Base-by-base conservation (phyloP, 2,113 vertebrate species). In the Myotis lucifugus region DNA sequence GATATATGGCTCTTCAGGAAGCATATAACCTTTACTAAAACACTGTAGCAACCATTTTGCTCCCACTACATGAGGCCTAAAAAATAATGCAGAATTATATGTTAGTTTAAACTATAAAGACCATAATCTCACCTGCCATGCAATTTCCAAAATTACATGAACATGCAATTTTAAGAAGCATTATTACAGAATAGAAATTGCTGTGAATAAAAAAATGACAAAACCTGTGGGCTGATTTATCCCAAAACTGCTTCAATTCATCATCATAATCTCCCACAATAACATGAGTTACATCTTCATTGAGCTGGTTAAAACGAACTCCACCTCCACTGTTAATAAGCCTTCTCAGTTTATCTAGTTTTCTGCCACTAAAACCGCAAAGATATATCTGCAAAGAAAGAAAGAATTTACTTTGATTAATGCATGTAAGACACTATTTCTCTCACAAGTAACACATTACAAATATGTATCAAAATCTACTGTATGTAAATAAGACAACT, bases 201-300 rank as follows among this genome's bases (percentile, higher is more conserved):
- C 54, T 40, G 25, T 97, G 73, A 95, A 96, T 69, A 86, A 97
- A 97, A 18, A 97, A 86, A 37, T 74, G 85, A 83, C 73, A 95
- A 56, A 97, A 99, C 99, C 99, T 99, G 97, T 99, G 99, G 95
- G 97, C 77, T 0, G 98, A 98, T 97, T 99, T 99, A 70, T 98
- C 98, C 87, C 99, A 97, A 93, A 99, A 99, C 21, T 97, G 98
- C 94, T 99, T 99, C 93, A 99, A 94, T 40, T 99, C 99, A 76
- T 99, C 97, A 89, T 98, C 99, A 92, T 98, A 96, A 37, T 99
- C 99, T 89, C 99, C 99, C 97, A 99, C 98, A 86, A 99, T 98
- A 76, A 99, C 98, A 83, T 99, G 99, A 78, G 99, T 99, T 92
- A 99, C 99, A 59, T 99, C 99, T 97, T 99, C 99, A 87, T 99